Percentiles rank a stretch among this genome's conserved stretches.
Conservation (phyloP, 2,888 invertebrate genomes). For the Hylaea fasciaria region DNA sequence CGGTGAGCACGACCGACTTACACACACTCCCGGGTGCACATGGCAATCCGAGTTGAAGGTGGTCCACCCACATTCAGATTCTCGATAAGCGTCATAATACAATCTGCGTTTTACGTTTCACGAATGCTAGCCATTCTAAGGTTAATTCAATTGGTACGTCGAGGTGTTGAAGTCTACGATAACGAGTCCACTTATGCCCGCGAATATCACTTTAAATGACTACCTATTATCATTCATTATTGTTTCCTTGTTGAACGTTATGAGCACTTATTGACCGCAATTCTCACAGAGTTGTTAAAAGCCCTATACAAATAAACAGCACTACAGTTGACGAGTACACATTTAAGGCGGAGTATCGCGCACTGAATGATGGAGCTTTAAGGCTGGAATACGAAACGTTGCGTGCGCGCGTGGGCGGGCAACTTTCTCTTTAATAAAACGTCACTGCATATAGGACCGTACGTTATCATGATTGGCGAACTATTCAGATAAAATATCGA, state of each 20-base stretch:
- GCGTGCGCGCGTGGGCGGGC: slow-evolving; percentile 67
- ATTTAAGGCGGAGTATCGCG: slow-evolving; percentile 38
- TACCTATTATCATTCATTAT: slow-evolving; percentile 43
- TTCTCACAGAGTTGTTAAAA: slow-evolving; percentile 45
- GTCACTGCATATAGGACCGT: slow-evolving; percentile 40
- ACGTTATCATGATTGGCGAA: slow-evolving; percentile 35
- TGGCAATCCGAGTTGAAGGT: slow-evolving; percentile 50
- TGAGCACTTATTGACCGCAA: slow-evolving; percentile 43
- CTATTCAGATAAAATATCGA: slow-evolving; percentile 7
- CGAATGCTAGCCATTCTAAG: slow-evolving; percentile 22
- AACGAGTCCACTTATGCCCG: slow-evolving; percentile 22
- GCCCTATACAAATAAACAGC: slow-evolving; percentile 35
- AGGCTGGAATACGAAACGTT: slow-evolving; percentile 47
- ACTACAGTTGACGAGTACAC: slow-evolving; percentile 32
- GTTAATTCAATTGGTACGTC: slow-evolving; percentile 32
- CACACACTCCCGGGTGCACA: slow-evolving; percentile 50
- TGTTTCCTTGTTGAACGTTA: slow-evolving; percentile 39
- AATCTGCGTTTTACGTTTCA: slow-evolving; percentile 56
- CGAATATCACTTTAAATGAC: slow-evolving; percentile 34
- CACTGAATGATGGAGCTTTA: slow-evolving; percentile 44
- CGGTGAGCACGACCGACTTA: slow-evolving; percentile 72
- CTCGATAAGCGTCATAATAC: slow-evolving; percentile 56
- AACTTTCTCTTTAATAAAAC: slow-evolving; percentile 72
- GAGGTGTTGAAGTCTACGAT: slow-evolving; percentile 9
- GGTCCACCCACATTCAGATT: slow-evolving; percentile 56